Evolutionary conservation across 2,113 vertebrate species (phyloP).

Genomic region (Diadophis punctatus): DNA sequence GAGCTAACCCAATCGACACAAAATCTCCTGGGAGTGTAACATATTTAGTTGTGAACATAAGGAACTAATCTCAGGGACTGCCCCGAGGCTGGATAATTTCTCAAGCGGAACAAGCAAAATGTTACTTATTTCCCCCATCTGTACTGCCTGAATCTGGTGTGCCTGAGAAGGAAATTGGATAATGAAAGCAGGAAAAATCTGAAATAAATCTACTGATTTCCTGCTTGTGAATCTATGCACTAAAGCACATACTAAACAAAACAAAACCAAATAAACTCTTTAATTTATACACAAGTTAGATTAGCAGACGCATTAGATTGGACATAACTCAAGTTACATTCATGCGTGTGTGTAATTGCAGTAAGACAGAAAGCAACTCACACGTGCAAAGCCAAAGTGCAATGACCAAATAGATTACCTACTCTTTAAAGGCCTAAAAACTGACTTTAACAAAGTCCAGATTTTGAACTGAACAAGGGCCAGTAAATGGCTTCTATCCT

Average conservation of each 20-base stretch:
- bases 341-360: not conserved
- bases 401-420: not conserved
- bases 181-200: not conserved
- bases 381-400: not conserved
- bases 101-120: not conserved
- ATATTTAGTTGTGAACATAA: not conserved
- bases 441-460: not conserved
- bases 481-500: not conserved
- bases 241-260: not conserved
- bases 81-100: not conserved
- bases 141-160: constrained; percentile 12
- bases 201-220: constrained; percentile 5
- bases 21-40: not conserved
- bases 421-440: not conserved
- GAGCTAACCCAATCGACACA: not conserved
- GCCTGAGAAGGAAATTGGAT: constrained; percentile 3
- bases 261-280: not conserved
- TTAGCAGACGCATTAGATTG: not conserved
- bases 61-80: not conserved
- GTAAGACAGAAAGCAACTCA: not conserved
- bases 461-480: not conserved
- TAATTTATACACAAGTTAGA: not conserved
- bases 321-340: not conserved
- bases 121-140: not conserved
- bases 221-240: not conserved